phyloP scores from a whole-genome alignment of 2,113 vertebrate species.

The Antigone vipio region DNA sequence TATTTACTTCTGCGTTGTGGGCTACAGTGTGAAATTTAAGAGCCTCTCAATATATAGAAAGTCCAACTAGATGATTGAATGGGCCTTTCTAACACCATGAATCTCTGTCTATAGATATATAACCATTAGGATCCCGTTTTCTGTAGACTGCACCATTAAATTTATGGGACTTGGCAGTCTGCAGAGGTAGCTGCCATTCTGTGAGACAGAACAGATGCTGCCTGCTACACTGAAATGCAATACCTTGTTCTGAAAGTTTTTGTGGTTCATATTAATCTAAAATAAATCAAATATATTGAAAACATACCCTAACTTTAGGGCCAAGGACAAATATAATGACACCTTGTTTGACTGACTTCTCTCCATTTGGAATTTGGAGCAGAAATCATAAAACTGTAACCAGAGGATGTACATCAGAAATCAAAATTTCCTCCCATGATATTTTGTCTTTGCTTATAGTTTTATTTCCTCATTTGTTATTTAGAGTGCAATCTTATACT shows the following conservation, averaged over 20 bases:
- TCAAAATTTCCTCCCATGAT: neutral
- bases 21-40: constrained; percentile 11
- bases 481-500: neutral
- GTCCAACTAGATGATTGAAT: constrained; percentile 14
- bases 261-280: neutral
- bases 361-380: neutral
- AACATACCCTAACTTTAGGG: neutral
- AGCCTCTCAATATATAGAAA: constrained; percentile 14
- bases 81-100: neutral
- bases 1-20: neutral
- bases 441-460: neutral
- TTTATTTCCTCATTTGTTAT: neutral
- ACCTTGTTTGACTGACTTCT: neutral
- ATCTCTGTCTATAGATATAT: constrained; percentile 10
- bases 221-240: neutral
- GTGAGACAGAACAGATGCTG: constrained; percentile 16
- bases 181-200: constrained; percentile 21
- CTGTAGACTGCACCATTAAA: neutral
- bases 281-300: neutral
- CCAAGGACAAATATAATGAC: neutral
- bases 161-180: constrained; percentile 10
- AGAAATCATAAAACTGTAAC: neutral
- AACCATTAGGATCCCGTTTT: constrained; percentile 31
- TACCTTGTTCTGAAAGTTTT: neutral
- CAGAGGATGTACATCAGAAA: neutral